Evolutionary conservation across 2,888 invertebrate genomes (phyloP), one percentile per base, ranked within the genome.

Genomic region (Drosophila meridiana): DNA sequence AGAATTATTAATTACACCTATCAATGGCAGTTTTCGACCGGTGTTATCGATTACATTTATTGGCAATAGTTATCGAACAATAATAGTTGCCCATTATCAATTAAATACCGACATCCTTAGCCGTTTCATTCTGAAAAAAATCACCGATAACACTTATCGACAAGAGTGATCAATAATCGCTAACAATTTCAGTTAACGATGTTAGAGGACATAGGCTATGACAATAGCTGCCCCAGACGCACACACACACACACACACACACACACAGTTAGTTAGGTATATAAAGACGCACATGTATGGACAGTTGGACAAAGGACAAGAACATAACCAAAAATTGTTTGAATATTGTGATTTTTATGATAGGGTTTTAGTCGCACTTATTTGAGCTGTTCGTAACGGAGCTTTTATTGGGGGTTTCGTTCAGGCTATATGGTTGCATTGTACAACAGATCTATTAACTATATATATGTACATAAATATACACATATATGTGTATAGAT

Each of bases 371-470:
- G 34, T 52, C 56, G 50, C 71, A 52, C 48, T 47, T 30, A 40
- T 6, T 40, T 52, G 42, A 68, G 69, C 48, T 47, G n/a, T 58
- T n/a, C 20, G 14, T 36, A 53, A 47, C 56, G 42, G 42, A 58
- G 64, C 43, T 53, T 58, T 56, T 11, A 34, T 32, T 53, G 40
- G 56, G 56, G 50, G 38, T 59, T 56, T 69, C 57, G 38, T 63
- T 64, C 42, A 57, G 71, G 52, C 73, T 73, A 79, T 58, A 56
- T 45, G 61, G 45, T 60, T 61, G 61, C 52, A 75, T 74, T 68
- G 45, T 64, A 68, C 76, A 78, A 79, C 69, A 74, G 75, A 75
- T 78, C 79, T 69, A 74, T 76, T 45, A 59, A 56, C 66, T 75
- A 61, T 61, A 61, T 56, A 38, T 70, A 61, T n/a, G 34, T 36